Evolutionary conservation across 1,140 invertebrate genomes (phyloP), one percentile per base, ranked within the genome.

Genomic region (Batillaria attramentaria): DNA sequence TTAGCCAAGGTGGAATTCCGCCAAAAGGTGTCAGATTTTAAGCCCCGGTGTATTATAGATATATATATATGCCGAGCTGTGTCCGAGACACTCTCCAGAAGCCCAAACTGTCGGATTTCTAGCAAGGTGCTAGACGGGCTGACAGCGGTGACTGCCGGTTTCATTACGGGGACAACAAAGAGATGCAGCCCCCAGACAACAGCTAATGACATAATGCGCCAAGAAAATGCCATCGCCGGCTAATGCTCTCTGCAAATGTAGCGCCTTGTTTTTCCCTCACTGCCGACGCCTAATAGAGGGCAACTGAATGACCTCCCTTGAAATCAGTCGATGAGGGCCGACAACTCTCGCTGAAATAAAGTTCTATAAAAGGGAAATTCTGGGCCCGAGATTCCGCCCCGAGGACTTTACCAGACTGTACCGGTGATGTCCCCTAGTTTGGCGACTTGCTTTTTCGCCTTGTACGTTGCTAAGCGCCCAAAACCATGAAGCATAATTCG

Each of bases 201-300:
- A 42, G 60, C 72, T 79, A 79, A 79, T 79, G 78, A 73, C 72
- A 73, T 79, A 79, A 79, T 57, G 78, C 54, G 37, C 70, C 31
- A 42, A 37, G 41, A 57, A 79, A 79, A 79, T 79, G 78, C 74
- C 70, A 79, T 79, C 72, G 37, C 72, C 60, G 24, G 41, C 57
- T 79, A 79, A 74, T 74, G 78, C 72, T 66, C 43, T 73, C 50
- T 42, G 57, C 78, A 50, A 79, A 74, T 74, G 69, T 54, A 78
- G 46, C 24, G 42, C 37, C 68, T 4, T 24, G 35, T 41, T 70
- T 70, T 41, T 37, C 68, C 31, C 5, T 60, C 57, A n/a, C 57
- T 8, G 8, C 57, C 24, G 57, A 6, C 3, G 2, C 39, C 68
- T 39, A 62, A 62, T 62, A 62, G 57, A 62, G 57, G 57, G 57